phyloP scores from a whole-genome alignment of 1,140 invertebrate species.

The Adoxophyes honmai region DNA sequence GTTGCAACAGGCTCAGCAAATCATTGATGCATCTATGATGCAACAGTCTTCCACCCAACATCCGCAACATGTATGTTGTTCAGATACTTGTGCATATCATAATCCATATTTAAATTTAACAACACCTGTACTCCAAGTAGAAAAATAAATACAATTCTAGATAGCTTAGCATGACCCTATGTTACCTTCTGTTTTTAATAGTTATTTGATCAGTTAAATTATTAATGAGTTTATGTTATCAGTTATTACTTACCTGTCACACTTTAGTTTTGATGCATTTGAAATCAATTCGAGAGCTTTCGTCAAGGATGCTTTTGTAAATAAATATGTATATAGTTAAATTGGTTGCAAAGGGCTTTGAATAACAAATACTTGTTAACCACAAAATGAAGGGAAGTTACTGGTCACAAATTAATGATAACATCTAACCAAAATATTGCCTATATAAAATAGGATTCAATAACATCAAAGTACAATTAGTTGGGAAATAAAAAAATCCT shows the following conservation, averaged over 20 bases:
- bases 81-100: slow-evolving; percentile 44
- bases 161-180: slow-evolving; percentile 38
- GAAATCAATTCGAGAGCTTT: neutral
- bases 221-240: neutral
- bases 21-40: slow-evolving; percentile 75
- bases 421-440: too few species aligned
- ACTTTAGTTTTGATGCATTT: neutral
- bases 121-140: slow-evolving; percentile 25
- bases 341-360: slow-evolving; percentile 1
- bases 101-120: slow-evolving; percentile 17
- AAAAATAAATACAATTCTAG: slow-evolving; percentile 27
- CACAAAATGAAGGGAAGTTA: neutral
- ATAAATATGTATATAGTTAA: neutral
- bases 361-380: slow-evolving; percentile 12
- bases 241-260: too few species aligned
- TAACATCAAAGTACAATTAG: too few species aligned
- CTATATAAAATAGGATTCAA: too few species aligned
- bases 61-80: slow-evolving; percentile 75
- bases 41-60: slow-evolving; percentile 71
- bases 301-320: neutral
- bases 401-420: too few species aligned
- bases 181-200: slow-evolving; percentile 21
- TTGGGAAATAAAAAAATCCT: too few species aligned
- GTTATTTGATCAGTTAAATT: too few species aligned
- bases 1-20: slow-evolving; percentile 75